These are phyloP conservation scores for Daktulosphaira vitifoliae DNA, from an alignment of 1,140 invertebrate species.

Conservation along the genomic window DNA sequence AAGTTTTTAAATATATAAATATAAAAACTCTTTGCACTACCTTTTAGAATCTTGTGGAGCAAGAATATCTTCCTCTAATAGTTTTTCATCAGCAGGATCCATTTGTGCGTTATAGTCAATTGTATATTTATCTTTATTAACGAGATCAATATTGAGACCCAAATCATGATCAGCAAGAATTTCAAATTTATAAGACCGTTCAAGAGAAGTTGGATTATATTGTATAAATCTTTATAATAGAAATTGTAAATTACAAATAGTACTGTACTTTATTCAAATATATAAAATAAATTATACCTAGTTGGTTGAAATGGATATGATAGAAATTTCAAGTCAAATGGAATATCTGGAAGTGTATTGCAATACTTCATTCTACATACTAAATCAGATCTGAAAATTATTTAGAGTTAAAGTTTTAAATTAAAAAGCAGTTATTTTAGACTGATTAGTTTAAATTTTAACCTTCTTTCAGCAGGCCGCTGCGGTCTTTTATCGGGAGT, in stretches of 20 bases:
- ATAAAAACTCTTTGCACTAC: no score
- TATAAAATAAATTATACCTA: slow-evolving; percentile 49
- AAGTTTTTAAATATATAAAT: no score
- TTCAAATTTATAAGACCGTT: slow-evolving; percentile 93
- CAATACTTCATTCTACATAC: slow-evolving; percentile 90
- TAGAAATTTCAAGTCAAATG: slow-evolving; percentile 96
- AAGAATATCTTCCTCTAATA: slow-evolving; percentile 85
- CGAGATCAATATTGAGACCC: slow-evolving; percentile 91
- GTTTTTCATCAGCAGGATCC: slow-evolving; percentile 82
- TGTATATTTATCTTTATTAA: slow-evolving; percentile 89
- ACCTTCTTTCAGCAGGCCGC: slow-evolving; percentile 35
- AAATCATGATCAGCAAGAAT: slow-evolving; percentile 93
- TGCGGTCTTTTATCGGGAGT: slow-evolving; percentile 34
- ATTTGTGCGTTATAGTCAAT: slow-evolving; percentile 61
- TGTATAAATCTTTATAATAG: slow-evolving; percentile 68
- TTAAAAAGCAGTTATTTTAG: not conserved
- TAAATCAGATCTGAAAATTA: slow-evolving; percentile 66
- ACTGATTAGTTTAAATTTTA: not conserved
- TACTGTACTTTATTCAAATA: slow-evolving; percentile 2
- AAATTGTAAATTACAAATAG: slow-evolving; percentile 9
- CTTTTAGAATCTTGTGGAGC: slow-evolving; percentile 81
- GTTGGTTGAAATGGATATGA: slow-evolving; percentile 92
- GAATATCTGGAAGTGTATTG: slow-evolving; percentile 94
- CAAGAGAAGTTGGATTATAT: slow-evolving; percentile 89
- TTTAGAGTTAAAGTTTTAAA: not conserved